These are phyloP conservation scores for Macroglossus sobrinus DNA, from an alignment of 2,113 vertebrate species.

Conservation along the genomic window DNA sequence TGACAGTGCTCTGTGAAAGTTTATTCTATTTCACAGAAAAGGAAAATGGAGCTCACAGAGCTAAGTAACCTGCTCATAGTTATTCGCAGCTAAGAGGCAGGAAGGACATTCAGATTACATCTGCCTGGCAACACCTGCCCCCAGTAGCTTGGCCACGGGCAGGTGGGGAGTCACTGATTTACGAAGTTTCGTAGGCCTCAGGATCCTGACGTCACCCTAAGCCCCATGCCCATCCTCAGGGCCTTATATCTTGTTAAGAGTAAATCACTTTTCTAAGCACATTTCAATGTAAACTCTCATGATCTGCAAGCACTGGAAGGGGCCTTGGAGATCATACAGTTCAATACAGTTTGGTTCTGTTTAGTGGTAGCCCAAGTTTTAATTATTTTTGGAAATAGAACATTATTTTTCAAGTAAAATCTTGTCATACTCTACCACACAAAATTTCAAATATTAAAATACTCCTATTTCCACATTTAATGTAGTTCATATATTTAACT, in stretches of 20 bases:
- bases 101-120: neutral
- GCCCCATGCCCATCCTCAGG: neutral
- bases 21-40: neutral
- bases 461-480: neutral
- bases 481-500: neutral
- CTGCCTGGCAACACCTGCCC: neutral
- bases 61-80: neutral
- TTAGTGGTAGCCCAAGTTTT: neutral
- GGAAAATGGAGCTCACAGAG: neutral
- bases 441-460: neutral
- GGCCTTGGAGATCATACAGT: neutral
- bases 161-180: neutral
- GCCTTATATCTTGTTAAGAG: neutral
- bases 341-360: neutral
- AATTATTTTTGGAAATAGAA: constrained; percentile 8
- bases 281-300: neutral
- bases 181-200: neutral
- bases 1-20: neutral
- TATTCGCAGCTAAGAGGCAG: neutral
- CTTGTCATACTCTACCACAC: neutral
- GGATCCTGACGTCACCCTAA: neutral
- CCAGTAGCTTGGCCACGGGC: neutral
- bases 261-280: neutral
- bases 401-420: neutral
- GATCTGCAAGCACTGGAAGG: neutral